Percentiles rank a stretch among this genome's conserved stretches.
Conservation (phyloP, 2,888 invertebrate species). For the Acronicta aceris region DNA sequence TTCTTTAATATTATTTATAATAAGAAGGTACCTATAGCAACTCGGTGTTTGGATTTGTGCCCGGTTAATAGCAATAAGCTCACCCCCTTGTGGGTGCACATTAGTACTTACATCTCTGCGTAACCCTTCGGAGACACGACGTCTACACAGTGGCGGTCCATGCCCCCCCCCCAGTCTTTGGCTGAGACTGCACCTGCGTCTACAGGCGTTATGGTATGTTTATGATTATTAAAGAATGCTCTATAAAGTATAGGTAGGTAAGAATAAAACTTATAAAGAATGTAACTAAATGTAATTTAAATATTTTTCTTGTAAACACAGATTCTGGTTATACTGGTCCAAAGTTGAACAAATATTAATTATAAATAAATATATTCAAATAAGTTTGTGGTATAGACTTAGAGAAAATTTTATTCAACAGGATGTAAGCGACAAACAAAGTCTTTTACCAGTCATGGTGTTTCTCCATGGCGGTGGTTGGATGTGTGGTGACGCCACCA, state of each 20-base stretch:
- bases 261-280: slow-evolving; percentile 8
- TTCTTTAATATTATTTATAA: not conserved
- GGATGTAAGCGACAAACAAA: slow-evolving; percentile 59
- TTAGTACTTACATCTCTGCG: no score
- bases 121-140: no score
- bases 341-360: slow-evolving; percentile 5
- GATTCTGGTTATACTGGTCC: slow-evolving; percentile 13
- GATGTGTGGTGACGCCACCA: slow-evolving; percentile 92
- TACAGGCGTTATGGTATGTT: no score
- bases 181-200: no score
- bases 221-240: not conserved
- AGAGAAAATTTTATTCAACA: slow-evolving; percentile 38
- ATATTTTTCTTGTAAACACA: not conserved
- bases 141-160: no score
- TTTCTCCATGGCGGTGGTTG: slow-evolving; percentile 94
- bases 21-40: not conserved
- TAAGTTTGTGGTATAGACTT: not conserved
- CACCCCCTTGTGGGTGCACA: no score
- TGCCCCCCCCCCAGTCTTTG: no score
- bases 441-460: slow-evolving; percentile 91
- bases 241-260: not conserved
- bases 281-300: slow-evolving; percentile 1
- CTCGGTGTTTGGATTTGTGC: not conserved
- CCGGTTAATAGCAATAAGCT: no score
- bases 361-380: not conserved